Evolutionary conservation across 1,140 invertebrate genomes (phyloP).

Genomic region (Cydia amplana): DNA sequence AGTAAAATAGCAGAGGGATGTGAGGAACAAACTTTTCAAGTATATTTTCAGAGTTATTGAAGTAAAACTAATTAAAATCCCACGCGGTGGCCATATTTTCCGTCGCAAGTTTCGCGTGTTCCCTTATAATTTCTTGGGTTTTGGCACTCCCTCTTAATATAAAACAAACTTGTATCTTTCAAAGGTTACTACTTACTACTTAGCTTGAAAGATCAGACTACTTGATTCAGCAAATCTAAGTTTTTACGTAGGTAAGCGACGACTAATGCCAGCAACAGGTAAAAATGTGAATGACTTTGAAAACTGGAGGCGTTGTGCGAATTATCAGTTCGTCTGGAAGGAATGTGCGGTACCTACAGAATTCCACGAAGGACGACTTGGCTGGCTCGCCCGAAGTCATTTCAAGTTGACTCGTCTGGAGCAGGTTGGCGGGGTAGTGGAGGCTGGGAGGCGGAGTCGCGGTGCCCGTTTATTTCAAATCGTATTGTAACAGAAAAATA

Average conservation of each 20-base stretch:
- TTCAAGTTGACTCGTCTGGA: conserved; percentile 55
- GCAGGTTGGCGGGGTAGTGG: conserved; percentile 39
- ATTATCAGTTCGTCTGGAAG: neutral
- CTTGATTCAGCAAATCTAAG: neutral
- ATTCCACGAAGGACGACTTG: conserved; percentile 73
- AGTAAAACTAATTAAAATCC: no score
- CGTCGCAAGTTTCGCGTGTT: no score
- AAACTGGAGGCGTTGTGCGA: conserved; percentile 3
- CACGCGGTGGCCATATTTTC: no score
- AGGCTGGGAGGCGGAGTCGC: neutral
- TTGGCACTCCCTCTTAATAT: no score
- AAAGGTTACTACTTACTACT: no score
- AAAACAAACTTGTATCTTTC: no score
- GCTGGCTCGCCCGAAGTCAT: conserved; percentile 43
- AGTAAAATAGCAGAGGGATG: no score
- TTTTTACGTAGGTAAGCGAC: neutral
- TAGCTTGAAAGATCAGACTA: neutral
- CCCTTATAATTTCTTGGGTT: no score
- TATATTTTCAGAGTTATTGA: no score
- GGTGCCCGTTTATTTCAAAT: conserved; percentile 14
- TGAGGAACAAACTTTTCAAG: no score
- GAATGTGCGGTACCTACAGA: conserved; percentile 48
- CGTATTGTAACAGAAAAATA: neutral
- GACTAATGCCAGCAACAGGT: neutral
- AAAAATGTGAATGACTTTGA: conserved; percentile 17